Evolutionary conservation across 2,113 vertebrate species (phyloP).

Genomic region (Hemiprocne comata): DNA sequence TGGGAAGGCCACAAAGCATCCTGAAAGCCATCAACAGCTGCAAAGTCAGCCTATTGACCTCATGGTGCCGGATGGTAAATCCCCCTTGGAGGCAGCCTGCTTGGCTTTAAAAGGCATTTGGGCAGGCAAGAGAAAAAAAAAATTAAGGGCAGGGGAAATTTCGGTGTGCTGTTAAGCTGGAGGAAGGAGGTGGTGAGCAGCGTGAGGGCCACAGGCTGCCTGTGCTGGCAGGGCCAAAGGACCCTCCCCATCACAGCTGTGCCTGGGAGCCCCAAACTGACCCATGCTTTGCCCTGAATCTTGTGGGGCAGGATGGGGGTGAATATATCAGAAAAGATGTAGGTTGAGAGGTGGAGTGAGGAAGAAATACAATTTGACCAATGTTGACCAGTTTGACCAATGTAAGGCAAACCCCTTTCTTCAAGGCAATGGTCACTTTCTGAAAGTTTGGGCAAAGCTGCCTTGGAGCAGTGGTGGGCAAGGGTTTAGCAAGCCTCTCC

Average conservation of each 20-base stretch:
- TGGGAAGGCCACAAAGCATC: neutral
- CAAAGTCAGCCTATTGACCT: neutral
- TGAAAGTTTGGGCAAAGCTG: neutral
- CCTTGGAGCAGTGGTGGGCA: neutral
- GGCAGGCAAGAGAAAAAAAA: neutral
- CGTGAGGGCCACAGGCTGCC: neutral
- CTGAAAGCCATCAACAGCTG: neutral
- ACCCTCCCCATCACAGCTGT: neutral
- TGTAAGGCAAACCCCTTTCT: neutral
- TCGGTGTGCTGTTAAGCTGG: accelerated
- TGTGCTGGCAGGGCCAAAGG: neutral
- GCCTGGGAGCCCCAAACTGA: accelerated
- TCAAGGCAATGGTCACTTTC: neutral
- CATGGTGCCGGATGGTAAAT: neutral
- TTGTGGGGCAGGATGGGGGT: neutral
- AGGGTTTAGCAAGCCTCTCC: neutral
- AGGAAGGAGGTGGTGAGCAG: neutral
- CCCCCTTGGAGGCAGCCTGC: neutral
- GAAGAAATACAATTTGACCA: neutral
- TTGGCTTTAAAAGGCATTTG: neutral
- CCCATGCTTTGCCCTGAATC: neutral
- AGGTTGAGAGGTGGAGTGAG: neutral
- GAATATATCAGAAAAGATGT: neutral
- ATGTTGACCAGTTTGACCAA: neutral
- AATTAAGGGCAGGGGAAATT: neutral